Evolutionary conservation across 2,888 invertebrate species (phyloP), one percentile per base, ranked within the genome.

Genomic region (Platycnemis pennipes): DNA sequence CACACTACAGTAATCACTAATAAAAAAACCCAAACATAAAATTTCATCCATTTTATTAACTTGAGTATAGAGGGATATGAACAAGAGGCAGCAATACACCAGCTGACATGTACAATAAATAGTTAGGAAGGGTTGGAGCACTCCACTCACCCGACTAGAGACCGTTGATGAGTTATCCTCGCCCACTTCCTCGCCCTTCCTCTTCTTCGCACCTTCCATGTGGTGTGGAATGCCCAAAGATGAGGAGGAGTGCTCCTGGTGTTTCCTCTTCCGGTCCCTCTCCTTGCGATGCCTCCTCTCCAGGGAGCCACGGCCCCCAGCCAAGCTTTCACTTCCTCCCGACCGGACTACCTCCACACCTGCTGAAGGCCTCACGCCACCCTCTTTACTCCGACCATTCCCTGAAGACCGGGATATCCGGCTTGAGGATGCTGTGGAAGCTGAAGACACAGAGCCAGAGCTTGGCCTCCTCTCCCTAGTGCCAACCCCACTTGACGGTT

Each of bases 391-490:
- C 94, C 95, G 96, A 95, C 96, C 95, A 0, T 31, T 22, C 44
- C 91, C 44, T 26, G 63, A 44, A 1, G 56, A 56, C n/a, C 56
- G 63, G 4, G 56, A 56, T 4, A 56, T 26, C 7, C 56, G 13
- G 44, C 91, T 91, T 5, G 56, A 56, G 7, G 91, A 91, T 26
- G 91, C 95, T 4, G 96, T 96, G n/a, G 96, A 96, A 94, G 96
- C 94, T 5, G 96, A 96, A 77, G 96, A 96, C 86, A 96, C 95
- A 16, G 96, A 96, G 95, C 96, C 96, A 63, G 96, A 96, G 95
- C 95, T 95, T 42, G 94, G 95, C 94, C 96, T 96, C 87, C 97
- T 95, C 95, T 96, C 96, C 94, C 97, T 95, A 95, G 96, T 96
- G 44, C 94, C 94, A n/a, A 46, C 42, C 13, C 45, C 56, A n/a